Evolutionary conservation across 2,888 invertebrate genomes (phyloP), one percentile per base, ranked within the genome.

Genomic region (Hyposoter dolosus): DNA sequence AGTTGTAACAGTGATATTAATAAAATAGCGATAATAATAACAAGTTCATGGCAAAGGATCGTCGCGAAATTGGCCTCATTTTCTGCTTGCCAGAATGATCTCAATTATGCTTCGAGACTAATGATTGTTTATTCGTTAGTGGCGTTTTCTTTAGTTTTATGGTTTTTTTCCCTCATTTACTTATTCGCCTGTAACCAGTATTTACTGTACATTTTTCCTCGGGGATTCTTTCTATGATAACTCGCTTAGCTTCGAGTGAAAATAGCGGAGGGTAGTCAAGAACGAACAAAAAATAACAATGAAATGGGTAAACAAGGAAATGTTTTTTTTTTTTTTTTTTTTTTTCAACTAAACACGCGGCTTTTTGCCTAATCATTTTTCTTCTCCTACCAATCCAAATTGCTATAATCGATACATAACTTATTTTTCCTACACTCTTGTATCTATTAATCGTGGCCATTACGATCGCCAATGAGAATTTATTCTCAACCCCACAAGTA

Each of bases 1-100:
- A 66, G 87, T 84, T 86, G 82, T 83, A 82, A 87, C 89, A 89
- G 80, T 89, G 89, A 87, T 89, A 88, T 88, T 90, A 89, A 89
- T 89, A 89, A 88, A 89, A 89, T 89, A 89, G 88, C 85, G 82
- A 83, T 85, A 79, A 81, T 85, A 75, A 82, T 87, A 69, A 88
- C 82, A 84, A 83, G 82, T 76, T 83, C 40, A 84, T 83, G 71
- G 40, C 76, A 80, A 82, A 84, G 56, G 74, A 81, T 79, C 60
- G 74, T 28, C 15, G 47, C 65, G 53, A 84, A 65, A 72, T 77
- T 45, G 66, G 45, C 47, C 35, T 43, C 40, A 35, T 35, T 32
- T 35, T 50, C 66, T 66, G 68, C 2, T 75, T 63, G 23, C 71
- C 76, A 68, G n/a, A 84, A 88, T 88, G 84, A 82, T 81, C 84